Base-by-base conservation (phyloP, 2,113 vertebrate species). In the Ochotona curzoniae region DNA sequence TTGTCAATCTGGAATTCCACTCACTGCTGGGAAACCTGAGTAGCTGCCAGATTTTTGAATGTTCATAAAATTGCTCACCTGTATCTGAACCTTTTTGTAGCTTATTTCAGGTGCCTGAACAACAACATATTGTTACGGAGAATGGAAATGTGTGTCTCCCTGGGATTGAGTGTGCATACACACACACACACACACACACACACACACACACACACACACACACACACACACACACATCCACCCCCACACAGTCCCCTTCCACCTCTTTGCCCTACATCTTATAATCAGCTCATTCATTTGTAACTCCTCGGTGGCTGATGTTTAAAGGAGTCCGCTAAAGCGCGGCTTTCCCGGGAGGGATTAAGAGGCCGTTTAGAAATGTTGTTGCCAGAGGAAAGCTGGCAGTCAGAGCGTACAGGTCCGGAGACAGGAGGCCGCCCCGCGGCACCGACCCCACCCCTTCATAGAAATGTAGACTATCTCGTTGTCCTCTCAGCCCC, bases 281-380 rank as follows among this genome's bases (percentile, higher is more conserved):
- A 89, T 69, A 93, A 96, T 92, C 88, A 93, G 76, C 83, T 83
- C 96, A 93, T 97, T 97, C 91, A 93, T 93, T 90, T 57, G 14
- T 51, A 81, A 89, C 73, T 60, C 32, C 35, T 89, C 57, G 47
- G 61, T 51, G 89, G 67, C 61, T 14, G 91, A 28, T 75, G 79
- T 71, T 92, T 28, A 67, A 93, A 95, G 79, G 63, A 64, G 17
- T 60, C 51, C n/a, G 88, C 67, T 35, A 63, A 47, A 21, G 93
- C 80, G 71, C 44, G 83, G 61, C 66, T 93, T 90, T 28, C 61
- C 23, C 15, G 32, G 57, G 7, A 18, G 32, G 49, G 9, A 60
- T 47, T 87, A 80, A 64, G 78, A 89, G 35, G 17, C 35, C 35
- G 79, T 74, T 82, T 92, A 83, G 86, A 63, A 85, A 54, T n/a